phyloP scores from a whole-genome alignment of 2,888 invertebrate species.

The Drosophila fulvimacula region DNA sequence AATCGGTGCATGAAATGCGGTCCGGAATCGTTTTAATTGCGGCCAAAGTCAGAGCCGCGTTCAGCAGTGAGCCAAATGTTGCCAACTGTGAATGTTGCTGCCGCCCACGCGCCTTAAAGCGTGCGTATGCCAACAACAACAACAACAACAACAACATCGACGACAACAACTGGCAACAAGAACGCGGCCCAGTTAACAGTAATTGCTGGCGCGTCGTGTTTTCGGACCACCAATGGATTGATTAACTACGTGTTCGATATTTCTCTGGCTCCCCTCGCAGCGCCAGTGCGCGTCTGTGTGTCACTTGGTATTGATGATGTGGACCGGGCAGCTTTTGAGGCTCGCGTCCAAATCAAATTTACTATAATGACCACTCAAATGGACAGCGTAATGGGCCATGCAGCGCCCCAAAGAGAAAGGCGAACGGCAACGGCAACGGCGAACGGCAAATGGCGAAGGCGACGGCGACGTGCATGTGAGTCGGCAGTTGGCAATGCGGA shows the following conservation, averaged over 20 bases:
- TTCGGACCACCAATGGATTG: slow-evolving; percentile 77
- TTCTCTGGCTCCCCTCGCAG: slow-evolving; percentile 21
- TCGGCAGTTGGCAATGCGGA: slow-evolving; percentile 31
- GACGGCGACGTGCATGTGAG: slow-evolving; percentile 27
- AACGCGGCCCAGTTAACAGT: slow-evolving; percentile 72
- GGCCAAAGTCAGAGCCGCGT: slow-evolving; percentile 25
- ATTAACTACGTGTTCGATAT: slow-evolving; percentile 80
- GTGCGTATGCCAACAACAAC: slow-evolving; percentile 38
- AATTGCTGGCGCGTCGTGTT: slow-evolving; percentile 77
- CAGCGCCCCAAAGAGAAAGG: slow-evolving; percentile 44
- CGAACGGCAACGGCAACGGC: slow-evolving; percentile 15
- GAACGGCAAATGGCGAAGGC: slow-evolving; percentile 16
- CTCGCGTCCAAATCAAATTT: slow-evolving; percentile 78
- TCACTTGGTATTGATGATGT: slow-evolving; percentile 77
- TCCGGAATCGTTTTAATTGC: slow-evolving; percentile 68
- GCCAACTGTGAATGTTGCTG: slow-evolving; percentile 72
- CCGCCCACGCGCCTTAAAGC: slow-evolving; percentile 63
- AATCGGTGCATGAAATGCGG: slow-evolving; percentile 59
- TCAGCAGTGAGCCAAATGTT: slow-evolving; percentile 50
- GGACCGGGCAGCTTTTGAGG: slow-evolving; percentile 66
- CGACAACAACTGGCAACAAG: slow-evolving; percentile 35
- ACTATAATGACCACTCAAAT: slow-evolving; percentile 79
- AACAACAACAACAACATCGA: slow-evolving; percentile 7
- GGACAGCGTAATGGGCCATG: slow-evolving; percentile 78
- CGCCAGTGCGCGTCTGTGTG: slow-evolving; percentile 36